Evolutionary conservation across 2,888 invertebrate species (phyloP).

Genomic region (Pterostichus madidus): DNA sequence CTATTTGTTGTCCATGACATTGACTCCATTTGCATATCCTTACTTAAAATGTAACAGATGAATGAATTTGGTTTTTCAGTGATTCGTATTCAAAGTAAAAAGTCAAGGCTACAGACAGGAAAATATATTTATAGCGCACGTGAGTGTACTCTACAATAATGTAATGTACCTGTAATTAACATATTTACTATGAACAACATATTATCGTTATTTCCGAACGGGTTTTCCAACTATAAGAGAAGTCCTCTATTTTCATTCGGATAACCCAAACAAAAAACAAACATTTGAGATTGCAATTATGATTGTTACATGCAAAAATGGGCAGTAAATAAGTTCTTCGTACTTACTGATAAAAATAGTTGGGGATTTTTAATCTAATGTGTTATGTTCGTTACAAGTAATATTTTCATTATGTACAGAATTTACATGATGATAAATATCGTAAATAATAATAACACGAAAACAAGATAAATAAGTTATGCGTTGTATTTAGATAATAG

Average conservation of each 20-base stretch:
- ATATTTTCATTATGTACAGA: not conserved
- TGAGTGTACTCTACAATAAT: no score
- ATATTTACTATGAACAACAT: not conserved
- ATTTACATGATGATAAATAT: not conserved
- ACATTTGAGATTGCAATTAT: no score
- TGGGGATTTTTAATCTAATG: not conserved
- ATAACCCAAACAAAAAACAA: no score
- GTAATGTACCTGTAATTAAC: slow-evolving; percentile 2
- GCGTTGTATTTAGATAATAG: not conserved
- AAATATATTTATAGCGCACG: not conserved
- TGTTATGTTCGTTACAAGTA: not conserved
- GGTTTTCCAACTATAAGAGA: not conserved
- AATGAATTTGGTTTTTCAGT: no score
- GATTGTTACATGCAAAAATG: no score
- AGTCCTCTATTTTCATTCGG: not conserved
- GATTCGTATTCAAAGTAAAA: no score
- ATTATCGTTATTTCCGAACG: not conserved
- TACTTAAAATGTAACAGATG: no score
- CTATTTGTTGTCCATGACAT: no score
- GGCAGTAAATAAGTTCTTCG: not conserved
- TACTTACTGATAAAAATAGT: not conserved
- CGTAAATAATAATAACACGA: not conserved
- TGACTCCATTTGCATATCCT: no score
- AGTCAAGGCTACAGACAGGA: not conserved
- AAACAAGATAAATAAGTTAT: not conserved